Evolutionary conservation across 1,140 invertebrate genomes (phyloP), one percentile per base, ranked within the genome.

Genomic region (Polyergus mexicanus): DNA sequence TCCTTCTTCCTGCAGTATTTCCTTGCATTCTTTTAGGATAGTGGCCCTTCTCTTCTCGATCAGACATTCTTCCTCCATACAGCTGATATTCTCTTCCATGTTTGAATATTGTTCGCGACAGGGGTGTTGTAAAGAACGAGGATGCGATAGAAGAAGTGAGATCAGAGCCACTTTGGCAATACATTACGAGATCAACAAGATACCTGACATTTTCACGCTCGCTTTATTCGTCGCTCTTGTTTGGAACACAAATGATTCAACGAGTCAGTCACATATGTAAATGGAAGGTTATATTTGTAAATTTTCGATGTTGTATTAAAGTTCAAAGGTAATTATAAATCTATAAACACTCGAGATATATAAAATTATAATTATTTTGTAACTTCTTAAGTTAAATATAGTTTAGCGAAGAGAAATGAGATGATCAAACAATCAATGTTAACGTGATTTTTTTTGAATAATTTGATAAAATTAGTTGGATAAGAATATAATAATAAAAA

Each of bases 51-150:
- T 93, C 54, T 95, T 95, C 86, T 97, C 97, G 75, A 95, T 94
- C 0, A 96, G 95, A 90, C 96, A 96, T 92, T 97, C 97, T 88
- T 96, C 96, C 86, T 97, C 97, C 96, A 97, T 97, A 35, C 95
- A 96, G 71, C 96, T 97, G 94, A 96, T 96, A 47, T 86, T 85
- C 56, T 76, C 85, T 47, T 87, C 81, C 87, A 90, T 89, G 7
- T 44, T 8, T 22, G 1, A 32, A 3, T 28, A 44, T 19, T 47
- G 8, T 35, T 72, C 2, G 13, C 25, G 38, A 72, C 13, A n/a
- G 16, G 8, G 16, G 8, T 56, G n/a, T 54, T 58, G 38, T 3
- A 25, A 81, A 16, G 19, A 81, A 81, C 47, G n/a, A 58, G 51
- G 19, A 3, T 71, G n/a, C 22, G 47, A 80, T 8, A 35, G 19